A percentile compares a stretch with the other conserved stretches of the same genome.
Conservation (phyloP, 2,113 vertebrate species). For the Austrofundulus limnaeus region DNA sequence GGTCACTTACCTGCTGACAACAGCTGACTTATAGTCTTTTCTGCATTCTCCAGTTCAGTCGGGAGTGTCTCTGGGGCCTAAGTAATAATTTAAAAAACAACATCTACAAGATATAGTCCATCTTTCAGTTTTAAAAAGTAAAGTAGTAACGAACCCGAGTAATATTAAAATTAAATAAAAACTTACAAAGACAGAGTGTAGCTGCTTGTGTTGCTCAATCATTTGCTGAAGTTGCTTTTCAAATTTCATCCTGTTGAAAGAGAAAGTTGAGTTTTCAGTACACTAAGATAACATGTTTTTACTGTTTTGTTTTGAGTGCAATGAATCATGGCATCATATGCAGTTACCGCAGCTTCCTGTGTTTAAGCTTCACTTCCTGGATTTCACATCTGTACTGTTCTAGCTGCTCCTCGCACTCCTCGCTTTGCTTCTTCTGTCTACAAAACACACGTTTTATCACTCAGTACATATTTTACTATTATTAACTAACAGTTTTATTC, state of each 20-base stretch:
- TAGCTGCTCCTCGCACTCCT: constrained; percentile 64
- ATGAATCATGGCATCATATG: not conserved
- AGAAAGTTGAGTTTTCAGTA: not conserved
- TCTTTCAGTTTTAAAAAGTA: not conserved
- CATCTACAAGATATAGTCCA: not conserved
- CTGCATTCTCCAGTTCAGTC: constrained; percentile 58
- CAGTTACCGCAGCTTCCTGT: constrained; percentile 73
- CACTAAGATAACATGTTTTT: not conserved
- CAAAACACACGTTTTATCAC: constrained; percentile 15
- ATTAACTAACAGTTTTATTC: too few relatives aligned
- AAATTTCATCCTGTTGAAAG: constrained; percentile 74
- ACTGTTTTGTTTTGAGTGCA: not conserved
- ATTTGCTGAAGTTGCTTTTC: constrained; percentile 77
- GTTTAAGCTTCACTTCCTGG: constrained; percentile 75
- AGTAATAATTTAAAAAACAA: constrained; percentile 4
- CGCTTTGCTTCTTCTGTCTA: constrained; percentile 68
- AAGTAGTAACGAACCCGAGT: not conserved
- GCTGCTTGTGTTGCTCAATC: constrained; percentile 75
- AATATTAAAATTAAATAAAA: not conserved
- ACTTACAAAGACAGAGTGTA: constrained; percentile 76
- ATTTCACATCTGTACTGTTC: constrained; percentile 74
- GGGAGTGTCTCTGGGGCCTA: constrained; percentile 69
- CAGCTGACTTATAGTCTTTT: constrained; percentile 64
- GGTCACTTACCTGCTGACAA: constrained; percentile 62
- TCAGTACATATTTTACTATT: not conserved